Percentiles rank a stretch among this genome's conserved stretches.
These are phyloP conservation scores for Buphagus erythrorhynchus DNA, from an alignment of 2,797 vertebrate species.

Conservation along the genomic window DNA sequence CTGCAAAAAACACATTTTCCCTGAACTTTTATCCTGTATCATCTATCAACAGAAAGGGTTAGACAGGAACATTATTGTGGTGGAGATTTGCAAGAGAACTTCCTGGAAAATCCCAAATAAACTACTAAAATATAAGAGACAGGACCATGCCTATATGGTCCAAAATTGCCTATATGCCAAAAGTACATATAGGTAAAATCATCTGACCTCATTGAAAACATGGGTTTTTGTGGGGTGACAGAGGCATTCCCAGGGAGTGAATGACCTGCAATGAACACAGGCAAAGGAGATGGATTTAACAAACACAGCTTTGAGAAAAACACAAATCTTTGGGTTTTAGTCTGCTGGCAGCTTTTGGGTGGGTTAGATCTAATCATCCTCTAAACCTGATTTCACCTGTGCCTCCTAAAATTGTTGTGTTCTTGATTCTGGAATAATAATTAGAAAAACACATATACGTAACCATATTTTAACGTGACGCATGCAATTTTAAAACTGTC, in stretches of 20 bases:
- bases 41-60: neutral
- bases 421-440: neutral
- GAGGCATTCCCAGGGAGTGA: neutral
- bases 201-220: neutral
- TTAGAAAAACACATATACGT: neutral
- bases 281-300: neutral
- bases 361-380: neutral
- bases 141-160: neutral
- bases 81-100: neutral
- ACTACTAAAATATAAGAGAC: neutral
- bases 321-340: neutral
- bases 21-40: neutral
- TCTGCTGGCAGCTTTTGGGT: neutral
- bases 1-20: neutral
- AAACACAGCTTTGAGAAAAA: neutral
- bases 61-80: neutral
- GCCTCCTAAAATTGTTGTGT: neutral
- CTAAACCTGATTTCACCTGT: neutral
- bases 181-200: neutral
- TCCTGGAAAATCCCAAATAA: neutral
- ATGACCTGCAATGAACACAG: neutral
- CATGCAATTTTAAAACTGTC: neutral
- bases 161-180: too few species aligned
- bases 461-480: neutral
- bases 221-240: neutral